These are phyloP conservation scores for Polyodon spathula DNA, from an alignment of 2,113 vertebrate species.

Conservation along the genomic window DNA sequence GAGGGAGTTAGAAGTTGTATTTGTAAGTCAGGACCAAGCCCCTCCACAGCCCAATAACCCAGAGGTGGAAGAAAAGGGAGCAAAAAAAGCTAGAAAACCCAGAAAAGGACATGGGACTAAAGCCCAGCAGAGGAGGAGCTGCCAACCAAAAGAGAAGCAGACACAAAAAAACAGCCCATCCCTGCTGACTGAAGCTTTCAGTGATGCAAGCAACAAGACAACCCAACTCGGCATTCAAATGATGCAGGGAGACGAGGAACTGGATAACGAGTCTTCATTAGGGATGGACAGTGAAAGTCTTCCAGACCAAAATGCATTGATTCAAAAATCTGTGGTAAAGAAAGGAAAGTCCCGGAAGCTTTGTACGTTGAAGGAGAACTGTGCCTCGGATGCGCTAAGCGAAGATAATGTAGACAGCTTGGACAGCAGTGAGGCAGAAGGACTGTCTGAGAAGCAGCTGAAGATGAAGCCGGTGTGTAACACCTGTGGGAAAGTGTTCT, in stretches of 20 bases:
- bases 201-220: constrained; percentile 8
- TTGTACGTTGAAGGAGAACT: constrained; percentile 49
- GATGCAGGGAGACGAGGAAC: constrained; percentile 39
- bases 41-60: constrained; percentile 16
- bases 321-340: constrained; percentile 47
- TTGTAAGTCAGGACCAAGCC: not conserved
- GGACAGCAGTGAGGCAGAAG: constrained; percentile 44
- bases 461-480: constrained; percentile 75
- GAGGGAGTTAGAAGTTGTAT: not conserved
- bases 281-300: constrained; percentile 41
- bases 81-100: constrained; percentile 50
- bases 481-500: constrained; percentile 82
- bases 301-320: constrained; percentile 44
- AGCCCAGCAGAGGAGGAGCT: constrained; percentile 7
- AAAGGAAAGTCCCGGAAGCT: constrained; percentile 42
- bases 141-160: constrained; percentile 20
- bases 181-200: not conserved
- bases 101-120: constrained; percentile 27
- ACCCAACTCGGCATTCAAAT: not conserved
- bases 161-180: not conserved
- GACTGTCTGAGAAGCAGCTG: constrained; percentile 50
- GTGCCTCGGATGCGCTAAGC: constrained; percentile 48
- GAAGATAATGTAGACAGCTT: constrained; percentile 46
- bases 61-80: constrained; percentile 32
- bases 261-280: constrained; percentile 31